phyloP scores from a whole-genome alignment of 2,113 vertebrate species.

The Pogona vitticeps region DNA sequence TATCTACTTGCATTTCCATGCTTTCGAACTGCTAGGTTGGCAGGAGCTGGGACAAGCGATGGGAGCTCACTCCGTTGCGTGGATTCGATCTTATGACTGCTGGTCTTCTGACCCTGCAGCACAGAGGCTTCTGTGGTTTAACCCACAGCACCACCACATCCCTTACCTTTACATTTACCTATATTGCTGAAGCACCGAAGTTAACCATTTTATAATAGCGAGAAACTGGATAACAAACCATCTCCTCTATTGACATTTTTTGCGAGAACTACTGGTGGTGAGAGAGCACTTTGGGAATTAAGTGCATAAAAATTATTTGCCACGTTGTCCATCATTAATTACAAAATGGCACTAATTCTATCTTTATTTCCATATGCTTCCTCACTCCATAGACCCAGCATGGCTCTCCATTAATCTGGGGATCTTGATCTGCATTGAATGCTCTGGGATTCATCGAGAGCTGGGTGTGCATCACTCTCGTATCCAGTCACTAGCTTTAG shows the following conservation, averaged over 20 bases:
- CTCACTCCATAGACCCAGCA: constrained; percentile 65
- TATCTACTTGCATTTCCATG: too few species aligned
- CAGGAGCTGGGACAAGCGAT: too few species aligned
- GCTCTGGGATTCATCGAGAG: constrained; percentile 79
- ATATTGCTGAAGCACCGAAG: not conserved
- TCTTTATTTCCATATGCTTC: not conserved
- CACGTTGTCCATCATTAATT: not conserved
- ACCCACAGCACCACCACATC: too few species aligned
- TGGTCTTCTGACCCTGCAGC: too few species aligned
- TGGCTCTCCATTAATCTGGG: constrained; percentile 79
- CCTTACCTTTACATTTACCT: not conserved
- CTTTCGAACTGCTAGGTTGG: too few species aligned
- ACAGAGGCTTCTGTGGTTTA: too few species aligned
- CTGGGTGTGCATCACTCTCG: constrained; percentile 75
- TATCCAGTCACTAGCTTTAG: constrained; percentile 74
- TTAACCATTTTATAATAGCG: not conserved
- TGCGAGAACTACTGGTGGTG: not conserved
- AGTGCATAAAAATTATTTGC: not conserved
- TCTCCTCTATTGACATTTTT: not conserved
- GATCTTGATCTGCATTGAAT: constrained; percentile 78
- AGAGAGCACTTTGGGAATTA: not conserved
- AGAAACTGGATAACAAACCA: not conserved
- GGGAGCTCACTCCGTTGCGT: too few species aligned
- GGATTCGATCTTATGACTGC: too few species aligned
- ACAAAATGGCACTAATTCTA: not conserved